Conservation (phyloP, 2,797 vertebrate species). For the Sciurus vulgaris region DNA sequence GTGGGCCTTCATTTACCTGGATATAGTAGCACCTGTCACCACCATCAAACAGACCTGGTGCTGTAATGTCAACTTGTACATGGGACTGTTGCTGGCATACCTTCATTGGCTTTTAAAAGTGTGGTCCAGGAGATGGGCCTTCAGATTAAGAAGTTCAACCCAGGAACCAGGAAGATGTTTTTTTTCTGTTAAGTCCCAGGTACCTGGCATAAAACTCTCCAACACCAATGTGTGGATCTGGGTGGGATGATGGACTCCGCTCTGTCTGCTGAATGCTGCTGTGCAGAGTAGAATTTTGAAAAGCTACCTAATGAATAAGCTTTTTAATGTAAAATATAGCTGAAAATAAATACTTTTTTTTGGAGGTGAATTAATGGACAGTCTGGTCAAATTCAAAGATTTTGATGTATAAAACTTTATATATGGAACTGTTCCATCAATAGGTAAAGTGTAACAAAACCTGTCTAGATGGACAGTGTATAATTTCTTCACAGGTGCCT, state of each 20-base stretch:
- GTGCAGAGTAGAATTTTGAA: constrained; percentile 63
- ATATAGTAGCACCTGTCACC: constrained; percentile 52
- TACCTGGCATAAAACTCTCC: background rate
- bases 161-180: constrained; percentile 13
- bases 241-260: background rate
- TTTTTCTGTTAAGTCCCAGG: constrained; percentile 18
- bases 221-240: constrained; percentile 3
- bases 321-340: constrained; percentile 79
- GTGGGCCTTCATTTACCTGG: constrained; percentile 24
- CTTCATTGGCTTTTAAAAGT: background rate
- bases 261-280: constrained; percentile 40
- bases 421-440: no score
- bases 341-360: constrained; percentile 76
- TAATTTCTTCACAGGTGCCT: constrained; percentile 79
- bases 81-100: background rate
- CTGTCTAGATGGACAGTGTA: constrained; percentile 82
- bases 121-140: background rate
- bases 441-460: no score
- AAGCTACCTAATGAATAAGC: constrained; percentile 78
- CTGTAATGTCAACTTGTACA: background rate
- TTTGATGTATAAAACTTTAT: no score
- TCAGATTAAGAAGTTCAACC: constrained; percentile 8
- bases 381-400: constrained; percentile 69
- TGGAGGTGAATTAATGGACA: constrained; percentile 72
- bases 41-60: constrained; percentile 64